Percentiles rank a stretch among this genome's conserved stretches.
Evolutionary conservation across 2,888 invertebrate genomes (phyloP).

Genomic region (Epinotia brunnichana): DNA sequence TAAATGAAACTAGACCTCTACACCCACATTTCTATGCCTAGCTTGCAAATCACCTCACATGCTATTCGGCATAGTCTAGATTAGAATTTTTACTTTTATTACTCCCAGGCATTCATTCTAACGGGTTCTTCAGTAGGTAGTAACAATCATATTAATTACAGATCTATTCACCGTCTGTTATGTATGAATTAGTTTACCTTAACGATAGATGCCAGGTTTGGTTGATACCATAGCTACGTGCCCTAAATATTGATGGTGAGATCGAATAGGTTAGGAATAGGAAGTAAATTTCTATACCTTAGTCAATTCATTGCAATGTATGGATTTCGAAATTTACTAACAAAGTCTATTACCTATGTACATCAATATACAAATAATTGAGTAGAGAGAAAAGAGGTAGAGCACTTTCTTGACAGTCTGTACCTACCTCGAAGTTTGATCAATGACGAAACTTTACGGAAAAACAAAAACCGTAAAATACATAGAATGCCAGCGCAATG

Average conservation of each 20-base stretch:
- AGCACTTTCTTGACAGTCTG: too few relatives aligned
- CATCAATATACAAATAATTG: too few relatives aligned
- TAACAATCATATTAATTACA: background rate
- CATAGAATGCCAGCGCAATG: too few relatives aligned
- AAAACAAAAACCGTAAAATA: background rate
- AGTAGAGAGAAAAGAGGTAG: too few relatives aligned
- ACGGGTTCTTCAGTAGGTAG: too few relatives aligned
- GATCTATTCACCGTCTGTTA: background rate
- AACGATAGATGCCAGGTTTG: background rate
- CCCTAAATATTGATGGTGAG: background rate
- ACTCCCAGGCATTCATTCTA: too few relatives aligned
- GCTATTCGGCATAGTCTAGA: background rate
- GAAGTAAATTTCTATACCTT: background rate
- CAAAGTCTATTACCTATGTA: too few relatives aligned
- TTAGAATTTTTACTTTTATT: background rate
- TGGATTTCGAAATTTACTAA: background rate
- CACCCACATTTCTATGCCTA: background rate
- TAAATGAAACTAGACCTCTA: slow-evolving; percentile 2
- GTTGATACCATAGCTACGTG: background rate
- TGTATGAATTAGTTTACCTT: background rate
- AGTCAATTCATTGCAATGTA: background rate
- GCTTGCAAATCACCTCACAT: background rate
- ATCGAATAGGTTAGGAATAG: background rate
- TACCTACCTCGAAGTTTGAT: too few relatives aligned
- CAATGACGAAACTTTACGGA: background rate